These are phyloP conservation scores for Sebastes steindachneri DNA, from an alignment of 2,797 vertebrate species.

Conservation along the genomic window DNA sequence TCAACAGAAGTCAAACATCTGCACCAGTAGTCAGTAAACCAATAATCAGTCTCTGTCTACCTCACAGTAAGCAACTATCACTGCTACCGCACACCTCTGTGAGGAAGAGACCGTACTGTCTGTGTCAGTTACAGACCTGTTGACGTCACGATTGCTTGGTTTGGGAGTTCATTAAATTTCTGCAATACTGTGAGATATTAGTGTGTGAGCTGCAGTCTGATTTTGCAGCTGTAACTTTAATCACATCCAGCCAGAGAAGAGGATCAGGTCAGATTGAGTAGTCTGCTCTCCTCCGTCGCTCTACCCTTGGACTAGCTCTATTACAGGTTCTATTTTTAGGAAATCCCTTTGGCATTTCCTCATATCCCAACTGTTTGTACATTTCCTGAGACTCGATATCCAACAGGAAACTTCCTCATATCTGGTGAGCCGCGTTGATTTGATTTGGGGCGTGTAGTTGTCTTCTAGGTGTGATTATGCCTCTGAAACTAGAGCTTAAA, in stretches of 20 bases:
- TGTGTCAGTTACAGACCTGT: not conserved
- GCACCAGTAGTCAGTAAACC: not conserved
- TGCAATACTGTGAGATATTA: not conserved
- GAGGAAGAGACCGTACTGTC: not conserved
- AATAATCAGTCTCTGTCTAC: not conserved
- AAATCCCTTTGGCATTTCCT: conserved; percentile 38
- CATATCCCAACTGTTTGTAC: conserved; percentile 31
- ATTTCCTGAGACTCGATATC: conserved; percentile 45
- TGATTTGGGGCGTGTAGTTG: conserved; percentile 18
- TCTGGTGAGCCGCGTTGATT: conserved; percentile 24
- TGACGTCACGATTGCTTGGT: not conserved
- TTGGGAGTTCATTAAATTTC: not conserved
- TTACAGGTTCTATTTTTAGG: conserved; percentile 56
- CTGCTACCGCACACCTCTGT: not conserved
- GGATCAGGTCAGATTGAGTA: conserved; percentile 26
- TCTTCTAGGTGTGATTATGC: conserved; percentile 19
- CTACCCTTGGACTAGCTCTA: conserved; percentile 20
- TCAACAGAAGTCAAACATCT: not conserved
- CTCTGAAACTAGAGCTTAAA: conserved; percentile 22
- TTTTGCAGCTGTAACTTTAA: conserved; percentile 30
- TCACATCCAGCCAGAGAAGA: conserved; percentile 27
- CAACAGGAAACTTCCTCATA: conserved; percentile 26
- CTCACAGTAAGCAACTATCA: not conserved
- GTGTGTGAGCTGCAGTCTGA: not conserved
- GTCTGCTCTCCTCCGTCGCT: not conserved